Base-by-base conservation (phyloP, 2,888 invertebrate genomes). In the Lepidonotus clava region DNA sequence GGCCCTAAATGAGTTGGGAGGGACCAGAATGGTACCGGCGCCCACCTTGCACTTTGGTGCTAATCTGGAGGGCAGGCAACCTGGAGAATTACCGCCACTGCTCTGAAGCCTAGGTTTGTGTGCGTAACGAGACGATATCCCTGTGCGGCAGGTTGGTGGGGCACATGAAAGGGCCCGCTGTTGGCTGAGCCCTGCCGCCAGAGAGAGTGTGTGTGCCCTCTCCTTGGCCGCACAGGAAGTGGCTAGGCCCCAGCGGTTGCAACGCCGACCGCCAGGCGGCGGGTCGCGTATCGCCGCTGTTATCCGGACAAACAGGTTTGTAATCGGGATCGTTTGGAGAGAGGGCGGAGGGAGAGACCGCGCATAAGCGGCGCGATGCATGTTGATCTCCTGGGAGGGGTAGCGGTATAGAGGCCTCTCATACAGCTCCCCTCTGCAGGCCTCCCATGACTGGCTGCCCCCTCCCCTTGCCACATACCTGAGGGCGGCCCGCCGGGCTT, bases 1-100 rank as follows among this genome's bases (percentile, higher is more conserved):
- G 80, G 80, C 28, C 2, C 28, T 51, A 80, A 80, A 80, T 80
- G 80, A 80, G 80, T 21, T 28, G 80, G 80, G 80, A 80, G 80
- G 80, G 80, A 71, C 80, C 21, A 51, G 51, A 14, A 51, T 11
- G 21, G 51, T 14, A 21, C 51, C 21, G 41, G 28, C 24, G 51
- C 21, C 46, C 41, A 38, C 11, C 28, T 80, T 46, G 80, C 80
- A 80, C 80, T 46, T 28, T 80, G 11, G 46, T 80, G 80, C 21
- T 80, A 80, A 80, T 41, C 80, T 46, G 41, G 11, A 11, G 14
- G 14, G 51, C 51, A 21, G 11, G 14, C 11, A n/a, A n/a, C n/a
- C n/a, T n/a, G n/a, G n/a, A n/a, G 51, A 51, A 51, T 51, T 51
- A 51, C 51, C 21, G 21, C 11, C 14, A 11, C 36, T 14, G 38